Evolutionary conservation across 2,797 vertebrate species (phyloP).

Genomic region (Pangasius macronema): DNA sequence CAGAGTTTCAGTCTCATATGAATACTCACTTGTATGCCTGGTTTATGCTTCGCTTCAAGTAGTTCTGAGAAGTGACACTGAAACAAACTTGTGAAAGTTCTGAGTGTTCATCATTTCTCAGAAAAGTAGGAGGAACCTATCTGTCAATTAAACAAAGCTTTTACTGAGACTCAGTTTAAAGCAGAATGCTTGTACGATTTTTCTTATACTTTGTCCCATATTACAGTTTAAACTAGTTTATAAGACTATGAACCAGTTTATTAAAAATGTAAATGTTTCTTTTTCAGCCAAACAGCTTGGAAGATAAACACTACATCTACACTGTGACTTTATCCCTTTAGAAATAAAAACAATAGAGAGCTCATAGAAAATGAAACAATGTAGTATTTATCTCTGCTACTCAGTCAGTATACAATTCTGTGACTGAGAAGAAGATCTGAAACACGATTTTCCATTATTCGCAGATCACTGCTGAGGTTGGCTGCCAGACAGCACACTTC

Average conservation of each 20-base stretch:
- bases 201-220: background rate
- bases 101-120: background rate
- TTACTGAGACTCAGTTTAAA: background rate
- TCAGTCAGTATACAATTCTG: background rate
- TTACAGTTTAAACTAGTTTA: background rate
- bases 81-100: background rate
- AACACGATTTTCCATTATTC: background rate
- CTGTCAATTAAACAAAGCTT: background rate
- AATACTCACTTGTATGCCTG: background rate
- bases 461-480: background rate
- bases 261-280: background rate
- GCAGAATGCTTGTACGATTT: background rate
- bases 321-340: background rate
- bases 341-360: background rate
- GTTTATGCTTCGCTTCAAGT: too few species aligned
- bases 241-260: background rate
- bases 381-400: conserved; percentile 1
- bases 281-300: background rate
- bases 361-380: background rate
- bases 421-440: background rate
- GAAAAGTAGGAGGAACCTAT: background rate
- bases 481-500: background rate
- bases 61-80: background rate
- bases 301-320: background rate
- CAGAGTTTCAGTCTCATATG: background rate